Base-by-base conservation (phyloP, 2,888 invertebrate species). In the Lymantria monacha region DNA sequence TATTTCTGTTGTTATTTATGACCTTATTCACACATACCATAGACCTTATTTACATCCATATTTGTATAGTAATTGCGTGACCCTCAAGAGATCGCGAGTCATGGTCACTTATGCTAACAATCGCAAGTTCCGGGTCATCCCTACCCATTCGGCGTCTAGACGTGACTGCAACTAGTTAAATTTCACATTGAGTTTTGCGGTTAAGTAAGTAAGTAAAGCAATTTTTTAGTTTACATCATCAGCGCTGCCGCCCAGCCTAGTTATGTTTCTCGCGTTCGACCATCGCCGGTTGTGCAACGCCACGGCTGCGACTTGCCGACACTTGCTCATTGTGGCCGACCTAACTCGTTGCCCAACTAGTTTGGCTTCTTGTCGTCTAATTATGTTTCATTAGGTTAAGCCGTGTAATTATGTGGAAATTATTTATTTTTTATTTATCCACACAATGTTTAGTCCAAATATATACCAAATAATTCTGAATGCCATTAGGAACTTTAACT, bases 161-260 rank as follows among this genome's bases (percentile, higher is more conserved):
- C 79, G 67, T 66, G 77, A 76, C 74, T 83, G 80, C 78, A 83
- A 84, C 76, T 78, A 67, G 70, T 76, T 75, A 69, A 83, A 82
- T 87, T 88, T 84, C 85, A 85, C 86, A 86, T 85, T 80, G 78
- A 80, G 79, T 73, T 78, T 71, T 70, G 77, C 66, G 79, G 85
- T 87, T 87, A 87, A 87, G 87, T 88, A 87, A 87, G 86, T 87
- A 86, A 87, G 75, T 87, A 88, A 87, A 85, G 87, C 88, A 90
- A 88, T 91, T 91, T 90, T 90, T 87, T 83, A 84, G 86, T 90
- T 91, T 91, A 91, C 90, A 85, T 91, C 90, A 91, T 75, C 87
- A 78, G 67, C 76, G 68, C 74, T 75, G 81, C 83, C 79, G 83
- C 81, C 84, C 87, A 88, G 90, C 89, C 90, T 87, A 89, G 90